Evolutionary conservation across 2,113 vertebrate species (phyloP), one percentile per base, ranked within the genome.

Genomic region (human (Homo sapiens)): DNA sequence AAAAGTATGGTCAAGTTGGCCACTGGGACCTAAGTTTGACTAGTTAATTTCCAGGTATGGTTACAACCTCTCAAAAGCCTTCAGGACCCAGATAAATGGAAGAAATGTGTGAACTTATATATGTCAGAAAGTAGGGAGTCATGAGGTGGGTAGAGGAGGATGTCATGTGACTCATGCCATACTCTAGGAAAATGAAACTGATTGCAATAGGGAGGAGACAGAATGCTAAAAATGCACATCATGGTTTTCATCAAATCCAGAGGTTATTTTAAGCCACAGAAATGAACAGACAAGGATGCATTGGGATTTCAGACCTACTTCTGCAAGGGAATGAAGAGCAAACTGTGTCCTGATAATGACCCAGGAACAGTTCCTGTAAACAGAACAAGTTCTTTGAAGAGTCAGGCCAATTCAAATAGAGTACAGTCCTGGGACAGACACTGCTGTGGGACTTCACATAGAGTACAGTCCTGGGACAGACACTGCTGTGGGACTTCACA

Each of bases 211-310:
- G 83, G 40, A 52, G 70, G 61, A 90, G 70, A 87, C 25, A 73
- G 50, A 32, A 59, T 88, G 81, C 66, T 89, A 70, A 95, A 73
- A 76, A 48, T 23, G 52, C 27, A 27, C 38, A 17, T 55, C 30
- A 30, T 88, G 17, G 78, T 85, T 91, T 90, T 90, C 84, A 86
- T 83, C 40, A 93, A 48, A 55, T 83, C 81, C 27, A 8, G 50
- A 94, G 30, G 59, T 95, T 94, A 48, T 97, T 97, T 96, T 85
- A 66, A 81, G 55, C 43, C 75, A 89, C 18, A 73, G 89, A 57
- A 85, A 80, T 55, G 30, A 76, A 45, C 48, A 80, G 59, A 68
- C 30, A 89, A 57, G 40, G 81, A 52, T 43, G 43, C 23, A 12
- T 18, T 70, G 86, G 68, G 86, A 80, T 96, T 96, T 86, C 61